Evolutionary conservation across 2,797 vertebrate species (phyloP).

Genomic region (Hippopotamyrus pictus): DNA sequence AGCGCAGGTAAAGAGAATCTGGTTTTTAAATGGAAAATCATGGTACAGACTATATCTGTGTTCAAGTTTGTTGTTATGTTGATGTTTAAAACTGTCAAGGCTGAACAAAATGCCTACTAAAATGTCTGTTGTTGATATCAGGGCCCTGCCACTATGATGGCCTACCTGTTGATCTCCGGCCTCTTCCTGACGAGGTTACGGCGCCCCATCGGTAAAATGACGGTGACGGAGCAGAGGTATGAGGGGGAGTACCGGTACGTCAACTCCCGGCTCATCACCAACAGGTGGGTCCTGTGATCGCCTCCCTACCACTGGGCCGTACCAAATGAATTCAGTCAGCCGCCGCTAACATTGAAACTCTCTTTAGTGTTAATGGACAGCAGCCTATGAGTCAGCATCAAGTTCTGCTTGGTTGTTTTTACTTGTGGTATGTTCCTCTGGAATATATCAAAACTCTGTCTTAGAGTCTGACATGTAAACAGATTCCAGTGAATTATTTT

Average conservation of each 20-base stretch:
- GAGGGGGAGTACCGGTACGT: slow-evolving; percentile 96
- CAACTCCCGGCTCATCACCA: slow-evolving; percentile 96
- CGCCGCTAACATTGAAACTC: not conserved
- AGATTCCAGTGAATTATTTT: not conserved
- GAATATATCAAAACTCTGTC: not conserved
- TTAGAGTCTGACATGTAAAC: not conserved
- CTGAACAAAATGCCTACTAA: not conserved
- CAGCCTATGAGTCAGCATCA: not conserved
- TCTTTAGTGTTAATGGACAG: not conserved
- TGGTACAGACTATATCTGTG: not conserved
- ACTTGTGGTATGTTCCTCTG: not conserved
- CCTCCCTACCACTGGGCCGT: not conserved
- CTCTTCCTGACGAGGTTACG: slow-evolving; percentile 86
- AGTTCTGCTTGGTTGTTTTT: not conserved
- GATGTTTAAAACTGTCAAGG: not conserved
- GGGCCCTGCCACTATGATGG: slow-evolving; percentile 92
- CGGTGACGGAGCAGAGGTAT: slow-evolving; percentile 83
- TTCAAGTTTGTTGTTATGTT: not conserved
- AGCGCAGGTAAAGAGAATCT: slow-evolving; percentile 71
- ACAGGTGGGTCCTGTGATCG: slow-evolving; percentile 68
- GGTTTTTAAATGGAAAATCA: not conserved
- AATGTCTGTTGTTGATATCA: not conserved
- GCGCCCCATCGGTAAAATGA: slow-evolving; percentile 96
- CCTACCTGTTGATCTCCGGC: slow-evolving; percentile 89
- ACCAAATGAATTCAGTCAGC: not conserved